phyloP scores from a whole-genome alignment of 2,797 vertebrate genomes.

The Mormyrus proboscirostris region DNA sequence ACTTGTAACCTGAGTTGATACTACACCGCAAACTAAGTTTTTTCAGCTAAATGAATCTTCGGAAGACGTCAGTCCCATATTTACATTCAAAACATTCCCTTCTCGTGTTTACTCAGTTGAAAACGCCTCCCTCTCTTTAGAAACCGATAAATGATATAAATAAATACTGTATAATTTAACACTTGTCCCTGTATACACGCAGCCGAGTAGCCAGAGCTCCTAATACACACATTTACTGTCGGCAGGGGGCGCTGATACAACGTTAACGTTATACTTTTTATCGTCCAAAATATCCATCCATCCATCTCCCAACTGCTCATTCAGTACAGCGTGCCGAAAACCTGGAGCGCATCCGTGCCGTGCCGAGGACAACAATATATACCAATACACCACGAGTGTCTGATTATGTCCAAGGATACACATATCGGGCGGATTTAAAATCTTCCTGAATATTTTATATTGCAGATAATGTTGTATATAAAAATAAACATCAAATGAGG shows the following conservation, averaged over 20 bases:
- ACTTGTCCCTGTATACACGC: neutral
- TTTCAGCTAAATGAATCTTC: neutral
- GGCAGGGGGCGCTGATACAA: neutral
- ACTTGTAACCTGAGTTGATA: neutral
- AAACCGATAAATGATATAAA: neutral
- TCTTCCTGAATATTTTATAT: neutral
- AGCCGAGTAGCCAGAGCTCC: neutral
- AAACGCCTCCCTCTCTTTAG: neutral
- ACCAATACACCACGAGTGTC: neutral
- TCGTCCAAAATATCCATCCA: neutral
- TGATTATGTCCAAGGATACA: neutral
- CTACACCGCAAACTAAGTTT: neutral
- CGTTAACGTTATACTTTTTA: neutral
- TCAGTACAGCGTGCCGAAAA: neutral
- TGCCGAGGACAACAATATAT: neutral
- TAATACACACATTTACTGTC: neutral
- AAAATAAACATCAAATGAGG: neutral
- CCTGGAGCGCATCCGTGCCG: neutral
- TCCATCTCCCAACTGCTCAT: neutral
- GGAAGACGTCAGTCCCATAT: neutral
- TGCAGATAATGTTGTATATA: neutral
- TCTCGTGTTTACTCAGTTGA: neutral
- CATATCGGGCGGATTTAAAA: neutral
- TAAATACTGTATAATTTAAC: neutral
- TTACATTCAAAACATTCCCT: neutral